phyloP scores from a whole-genome alignment of 1,140 invertebrate species.

The Leptestheria dahalacensis region DNA sequence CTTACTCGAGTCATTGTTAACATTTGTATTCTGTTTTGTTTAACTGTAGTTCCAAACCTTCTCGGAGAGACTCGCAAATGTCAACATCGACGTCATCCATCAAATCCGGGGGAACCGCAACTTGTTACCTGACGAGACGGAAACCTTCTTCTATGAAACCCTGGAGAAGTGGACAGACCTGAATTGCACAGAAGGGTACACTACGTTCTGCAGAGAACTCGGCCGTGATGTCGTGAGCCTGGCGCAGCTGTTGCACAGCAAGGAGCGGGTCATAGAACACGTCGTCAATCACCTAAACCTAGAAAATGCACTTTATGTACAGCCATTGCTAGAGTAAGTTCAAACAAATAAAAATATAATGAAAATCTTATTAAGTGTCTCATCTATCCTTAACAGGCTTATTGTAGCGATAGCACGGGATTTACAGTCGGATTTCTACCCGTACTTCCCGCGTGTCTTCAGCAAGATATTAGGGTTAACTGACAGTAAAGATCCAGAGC shows the following conservation, averaged over 20 bases:
- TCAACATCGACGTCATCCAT: slow-evolving; percentile 65
- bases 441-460: slow-evolving; percentile 53
- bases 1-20: no score
- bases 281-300: slow-evolving; percentile 53
- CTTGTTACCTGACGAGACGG: slow-evolving; percentile 42
- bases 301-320: slow-evolving; percentile 50
- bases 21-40: slow-evolving; percentile 16
- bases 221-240: slow-evolving; percentile 49
- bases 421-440: slow-evolving; percentile 70
- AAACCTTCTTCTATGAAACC: slow-evolving; percentile 61
- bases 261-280: slow-evolving; percentile 53
- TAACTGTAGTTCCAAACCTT: slow-evolving; percentile 68
- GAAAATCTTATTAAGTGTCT: background rate
- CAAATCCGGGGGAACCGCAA: slow-evolving; percentile 50
- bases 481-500: slow-evolving; percentile 58
- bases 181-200: slow-evolving; percentile 68
- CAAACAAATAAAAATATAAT: background rate
- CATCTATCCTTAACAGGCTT: slow-evolving; percentile 41
- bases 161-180: slow-evolving; percentile 74
- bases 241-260: slow-evolving; percentile 58
- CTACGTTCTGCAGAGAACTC: slow-evolving; percentile 53
- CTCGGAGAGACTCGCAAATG: slow-evolving; percentile 59
- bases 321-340: slow-evolving; percentile 69
- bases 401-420: slow-evolving; percentile 69
- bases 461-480: slow-evolving; percentile 51